Conservation (phyloP, 2,797 vertebrate genomes). For the Paramormyrops hopkinsi region DNA sequence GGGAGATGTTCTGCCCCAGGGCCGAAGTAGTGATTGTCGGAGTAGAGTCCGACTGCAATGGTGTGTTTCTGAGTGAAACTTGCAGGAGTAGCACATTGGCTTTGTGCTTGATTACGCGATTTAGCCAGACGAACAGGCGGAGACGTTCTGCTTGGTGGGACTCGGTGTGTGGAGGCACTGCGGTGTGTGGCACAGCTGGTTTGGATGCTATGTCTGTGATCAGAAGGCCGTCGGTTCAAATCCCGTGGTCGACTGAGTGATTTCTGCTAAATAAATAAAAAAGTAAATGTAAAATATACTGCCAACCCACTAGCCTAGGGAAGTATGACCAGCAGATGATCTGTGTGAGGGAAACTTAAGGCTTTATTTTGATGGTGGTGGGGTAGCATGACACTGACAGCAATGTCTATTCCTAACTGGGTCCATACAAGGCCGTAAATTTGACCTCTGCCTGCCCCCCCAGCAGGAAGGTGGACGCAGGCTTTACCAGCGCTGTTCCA, state of each 20-base stretch:
- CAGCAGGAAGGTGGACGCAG: not conserved
- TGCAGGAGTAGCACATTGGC: not conserved
- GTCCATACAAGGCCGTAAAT: not conserved
- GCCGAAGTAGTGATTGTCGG: not conserved
- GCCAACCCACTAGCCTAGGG: not conserved
- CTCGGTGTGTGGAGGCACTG: not conserved
- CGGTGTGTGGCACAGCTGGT: not conserved
- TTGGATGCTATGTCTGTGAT: not conserved
- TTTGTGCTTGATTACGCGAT: not conserved
- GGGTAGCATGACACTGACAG: not conserved
- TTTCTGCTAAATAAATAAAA: not conserved
- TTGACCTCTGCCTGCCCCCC: not conserved
- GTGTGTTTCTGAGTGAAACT: not conserved
- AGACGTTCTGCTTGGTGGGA: not conserved
- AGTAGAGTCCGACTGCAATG: not conserved
- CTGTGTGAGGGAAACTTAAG: not conserved
- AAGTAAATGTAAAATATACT: not conserved
- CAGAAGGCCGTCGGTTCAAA: not conserved
- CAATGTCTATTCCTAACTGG: not conserved
- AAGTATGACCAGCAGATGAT: not conserved
- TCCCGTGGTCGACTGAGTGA: not conserved
- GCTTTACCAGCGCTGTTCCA: conserved; percentile 5
- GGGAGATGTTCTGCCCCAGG: not conserved
- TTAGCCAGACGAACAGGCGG: not conserved
- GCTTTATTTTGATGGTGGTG: not conserved